phyloP scores from a whole-genome alignment of 1,140 invertebrate species.

The Brachionus rubens region DNA sequence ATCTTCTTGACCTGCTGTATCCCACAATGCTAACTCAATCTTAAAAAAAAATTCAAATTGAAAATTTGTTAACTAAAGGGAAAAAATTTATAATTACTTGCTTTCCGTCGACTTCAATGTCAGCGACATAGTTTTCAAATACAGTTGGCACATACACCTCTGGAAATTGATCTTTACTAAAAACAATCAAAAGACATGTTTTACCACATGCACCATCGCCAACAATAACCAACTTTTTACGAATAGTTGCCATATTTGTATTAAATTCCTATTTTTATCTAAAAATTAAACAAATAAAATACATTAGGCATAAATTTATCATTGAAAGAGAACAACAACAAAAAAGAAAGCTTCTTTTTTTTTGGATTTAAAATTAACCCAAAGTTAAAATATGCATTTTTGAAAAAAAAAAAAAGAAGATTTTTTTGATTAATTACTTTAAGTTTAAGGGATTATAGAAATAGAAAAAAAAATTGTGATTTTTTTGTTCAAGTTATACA shows the following conservation, averaged over 20 bases:
- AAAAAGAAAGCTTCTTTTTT: no score
- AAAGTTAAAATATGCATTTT: no score
- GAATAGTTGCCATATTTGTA: conserved; percentile 41
- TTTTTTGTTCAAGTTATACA: no score
- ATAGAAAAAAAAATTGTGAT: no score
- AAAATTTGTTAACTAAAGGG: neutral
- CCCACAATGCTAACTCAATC: conserved; percentile 91
- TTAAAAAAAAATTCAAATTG: conserved; percentile 51
- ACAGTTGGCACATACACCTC: conserved; percentile 60
- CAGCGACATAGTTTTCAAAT: conserved; percentile 91
- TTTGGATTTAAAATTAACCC: no score
- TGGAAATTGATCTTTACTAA: conserved; percentile 60
- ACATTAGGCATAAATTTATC: neutral
- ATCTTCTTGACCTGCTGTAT: conserved; percentile 97
- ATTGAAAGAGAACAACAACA: no score
- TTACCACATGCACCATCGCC: conserved; percentile 61
- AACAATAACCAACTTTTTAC: conserved; percentile 58
- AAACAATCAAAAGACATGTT: conserved; percentile 61
- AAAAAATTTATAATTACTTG: conserved; percentile 65
- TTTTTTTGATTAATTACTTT: no score
- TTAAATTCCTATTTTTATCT: neutral
- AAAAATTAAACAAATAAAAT: neutral
- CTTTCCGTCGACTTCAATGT: conserved; percentile 88
- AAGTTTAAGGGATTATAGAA: no score
- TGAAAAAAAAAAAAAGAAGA: no score